Percentiles rank a stretch among this genome's conserved stretches.
These are phyloP conservation scores for Dicranocentrus wangi DNA, from an alignment of 2,888 invertebrate genomes.

Conservation along the genomic window DNA sequence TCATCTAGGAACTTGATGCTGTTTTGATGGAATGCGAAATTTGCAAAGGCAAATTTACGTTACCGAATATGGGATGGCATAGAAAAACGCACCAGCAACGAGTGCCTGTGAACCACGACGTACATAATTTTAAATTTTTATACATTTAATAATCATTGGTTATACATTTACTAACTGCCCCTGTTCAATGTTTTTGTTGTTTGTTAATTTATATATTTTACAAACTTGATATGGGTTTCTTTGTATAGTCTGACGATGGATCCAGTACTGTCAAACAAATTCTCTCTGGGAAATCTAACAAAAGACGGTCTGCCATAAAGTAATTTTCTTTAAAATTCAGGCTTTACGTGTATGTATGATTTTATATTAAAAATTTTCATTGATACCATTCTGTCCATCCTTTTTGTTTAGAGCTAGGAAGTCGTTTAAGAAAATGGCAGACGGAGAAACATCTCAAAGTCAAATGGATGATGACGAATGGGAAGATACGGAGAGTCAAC, in stretches of 20 bases:
- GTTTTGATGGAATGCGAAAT: conserved; percentile 66
- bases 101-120: neutral
- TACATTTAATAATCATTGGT: no score
- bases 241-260: no score
- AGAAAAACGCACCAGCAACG: conserved; percentile 44
- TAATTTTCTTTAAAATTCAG: conserved; percentile 1
- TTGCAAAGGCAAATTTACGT: conserved; percentile 58
- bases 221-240: no score
- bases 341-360: no score
- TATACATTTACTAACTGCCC: no score
- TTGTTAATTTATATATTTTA: no score
- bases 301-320: conserved; percentile 46
- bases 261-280: neutral
- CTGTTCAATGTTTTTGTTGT: no score
- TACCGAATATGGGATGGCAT: conserved; percentile 66
- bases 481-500: neutral
- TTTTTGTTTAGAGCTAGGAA: conserved; percentile 27
- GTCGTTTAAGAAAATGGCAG: neutral
- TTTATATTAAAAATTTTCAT: no score
- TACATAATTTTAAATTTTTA: neutral
- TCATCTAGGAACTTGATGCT: conserved; percentile 66
- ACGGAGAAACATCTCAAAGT: neutral
- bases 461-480: conserved; percentile 12
- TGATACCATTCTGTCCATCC: no score
- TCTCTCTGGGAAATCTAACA: neutral